These are phyloP conservation scores for Miltochrista miniata DNA, from an alignment of 2,888 invertebrate genomes.

Conservation along the genomic window DNA sequence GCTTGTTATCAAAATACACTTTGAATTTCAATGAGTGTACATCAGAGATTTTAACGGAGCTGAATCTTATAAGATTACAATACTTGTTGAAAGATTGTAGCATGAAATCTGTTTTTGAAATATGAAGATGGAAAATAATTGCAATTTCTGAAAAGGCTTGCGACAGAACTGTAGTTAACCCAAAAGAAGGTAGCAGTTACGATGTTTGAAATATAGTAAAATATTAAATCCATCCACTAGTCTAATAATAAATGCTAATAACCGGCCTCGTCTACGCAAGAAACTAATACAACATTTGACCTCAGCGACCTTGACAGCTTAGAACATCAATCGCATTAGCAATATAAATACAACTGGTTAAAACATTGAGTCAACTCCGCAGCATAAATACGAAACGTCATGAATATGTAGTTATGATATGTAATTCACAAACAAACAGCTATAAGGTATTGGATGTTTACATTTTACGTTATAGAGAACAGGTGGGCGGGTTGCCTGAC, in stretches of 20 bases:
- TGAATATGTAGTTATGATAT: constrained; percentile 4
- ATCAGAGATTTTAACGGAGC: constrained; percentile 2
- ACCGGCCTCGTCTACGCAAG: not conserved
- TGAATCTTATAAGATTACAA: constrained; percentile 3
- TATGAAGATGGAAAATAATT: too few species aligned
- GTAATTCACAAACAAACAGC: constrained; percentile 3
- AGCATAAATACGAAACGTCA: not conserved
- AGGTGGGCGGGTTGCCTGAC: constrained; percentile 51
- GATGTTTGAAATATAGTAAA: too few species aligned
- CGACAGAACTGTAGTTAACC: too few species aligned
- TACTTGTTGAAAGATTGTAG: too few species aligned
- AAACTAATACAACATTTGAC: constrained; percentile 1
- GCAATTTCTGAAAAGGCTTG: too few species aligned
- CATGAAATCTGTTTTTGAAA: too few species aligned
- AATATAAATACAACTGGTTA: not conserved
- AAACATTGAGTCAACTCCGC: not conserved
- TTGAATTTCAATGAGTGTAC: constrained; percentile 13
- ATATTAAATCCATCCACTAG: not conserved
- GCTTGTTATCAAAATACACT: constrained; percentile 23
- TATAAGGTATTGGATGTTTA: constrained; percentile 17
- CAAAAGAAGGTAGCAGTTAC: too few species aligned
- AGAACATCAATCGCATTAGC: constrained; percentile 1
- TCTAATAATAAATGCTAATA: not conserved
- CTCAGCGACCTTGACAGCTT: constrained; percentile 1
- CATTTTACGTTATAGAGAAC: constrained; percentile 35